Evolutionary conservation across 2,113 vertebrate genomes (phyloP).

Genomic region (Syngnathus floridae): DNA sequence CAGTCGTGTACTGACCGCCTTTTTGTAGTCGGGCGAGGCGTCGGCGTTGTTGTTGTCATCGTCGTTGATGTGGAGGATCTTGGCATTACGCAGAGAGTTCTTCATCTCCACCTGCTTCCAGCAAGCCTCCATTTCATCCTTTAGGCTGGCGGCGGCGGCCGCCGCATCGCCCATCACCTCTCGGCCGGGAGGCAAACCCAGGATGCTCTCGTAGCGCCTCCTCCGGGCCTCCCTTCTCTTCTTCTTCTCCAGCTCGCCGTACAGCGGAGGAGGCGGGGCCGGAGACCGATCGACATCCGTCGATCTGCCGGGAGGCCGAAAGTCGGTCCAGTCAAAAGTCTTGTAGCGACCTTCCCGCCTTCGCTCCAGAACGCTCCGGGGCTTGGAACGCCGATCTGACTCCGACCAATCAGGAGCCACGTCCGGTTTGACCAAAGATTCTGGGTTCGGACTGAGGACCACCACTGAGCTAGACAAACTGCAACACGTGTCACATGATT

Average conservation of each 20-base stretch:
- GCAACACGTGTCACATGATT: background rate
- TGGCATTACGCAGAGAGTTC: constrained; percentile 36
- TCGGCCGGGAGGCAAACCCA: constrained; percentile 39
- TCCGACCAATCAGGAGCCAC: constrained; percentile 58
- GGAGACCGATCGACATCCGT: background rate
- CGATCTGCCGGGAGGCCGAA: constrained; percentile 22
- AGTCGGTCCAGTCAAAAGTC: constrained; percentile 61
- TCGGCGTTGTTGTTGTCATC: constrained; percentile 22
- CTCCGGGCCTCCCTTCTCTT: constrained; percentile 59
- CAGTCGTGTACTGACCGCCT: constrained; percentile 39
- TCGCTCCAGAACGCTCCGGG: constrained; percentile 25
- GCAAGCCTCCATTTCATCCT: constrained; percentile 58
- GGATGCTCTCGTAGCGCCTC: constrained; percentile 55
- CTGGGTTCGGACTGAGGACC: background rate
- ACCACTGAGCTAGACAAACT: background rate
- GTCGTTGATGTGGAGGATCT: constrained; percentile 30
- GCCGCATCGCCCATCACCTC: background rate
- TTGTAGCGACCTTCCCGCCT: constrained; percentile 39
- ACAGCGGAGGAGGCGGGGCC: constrained; percentile 17
- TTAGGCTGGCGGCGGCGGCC: constrained; percentile 13
- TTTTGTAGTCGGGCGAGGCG: constrained; percentile 43
- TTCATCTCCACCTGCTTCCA: constrained; percentile 66
- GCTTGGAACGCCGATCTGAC: constrained; percentile 18
- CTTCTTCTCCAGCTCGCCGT: constrained; percentile 42
- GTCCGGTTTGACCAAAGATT: constrained; percentile 34